These are phyloP conservation scores for Drosophila tani DNA, from an alignment of 1,140 invertebrate genomes.

Conservation along the genomic window DNA sequence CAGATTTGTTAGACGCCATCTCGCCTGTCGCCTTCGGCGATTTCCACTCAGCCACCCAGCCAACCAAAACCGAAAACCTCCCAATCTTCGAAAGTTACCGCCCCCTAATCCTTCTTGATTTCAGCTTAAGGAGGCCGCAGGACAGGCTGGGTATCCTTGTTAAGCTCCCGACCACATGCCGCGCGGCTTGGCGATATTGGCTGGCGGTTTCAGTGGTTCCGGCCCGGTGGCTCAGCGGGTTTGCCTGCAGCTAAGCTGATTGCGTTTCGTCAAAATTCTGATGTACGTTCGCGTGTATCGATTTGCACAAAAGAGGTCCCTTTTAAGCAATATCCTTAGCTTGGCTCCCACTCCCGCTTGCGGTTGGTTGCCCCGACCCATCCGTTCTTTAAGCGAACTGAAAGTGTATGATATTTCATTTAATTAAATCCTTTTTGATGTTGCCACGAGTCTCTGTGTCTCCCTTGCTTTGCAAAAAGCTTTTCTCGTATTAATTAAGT, in stretches of 20 bases:
- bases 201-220: slow-evolving; percentile 54
- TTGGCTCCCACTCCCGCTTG: slow-evolving; percentile 8
- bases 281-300: slow-evolving; percentile 58
- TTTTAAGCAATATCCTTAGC: slow-evolving; percentile 56
- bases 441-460: slow-evolving; percentile 18
- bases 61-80: background rate
- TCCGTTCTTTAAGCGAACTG: slow-evolving; percentile 52
- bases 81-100: slow-evolving; percentile 1
- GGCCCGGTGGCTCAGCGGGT: slow-evolving; percentile 32
- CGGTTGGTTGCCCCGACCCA: slow-evolving; percentile 33
- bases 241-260: slow-evolving; percentile 74
- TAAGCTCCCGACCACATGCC: slow-evolving; percentile 55
- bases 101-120: slow-evolving; percentile 45
- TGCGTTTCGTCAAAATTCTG: slow-evolving; percentile 74
- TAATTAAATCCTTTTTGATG: slow-evolving; percentile 76
- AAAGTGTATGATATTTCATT: slow-evolving; percentile 71
- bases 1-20: slow-evolving; percentile 77
- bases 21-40: slow-evolving; percentile 52
- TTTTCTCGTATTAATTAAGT: slow-evolving; percentile 61
- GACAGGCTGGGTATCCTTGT: slow-evolving; percentile 28
- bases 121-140: slow-evolving; percentile 40
- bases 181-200: slow-evolving; percentile 36
- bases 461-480: slow-evolving; percentile 16
- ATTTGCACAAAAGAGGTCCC: slow-evolving; percentile 51
- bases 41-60: slow-evolving; percentile 7